These are phyloP conservation scores for Diadema setosum DNA, from an alignment of 35 echinoderm and acorn worm genomes.

Conservation along the genomic window DNA sequence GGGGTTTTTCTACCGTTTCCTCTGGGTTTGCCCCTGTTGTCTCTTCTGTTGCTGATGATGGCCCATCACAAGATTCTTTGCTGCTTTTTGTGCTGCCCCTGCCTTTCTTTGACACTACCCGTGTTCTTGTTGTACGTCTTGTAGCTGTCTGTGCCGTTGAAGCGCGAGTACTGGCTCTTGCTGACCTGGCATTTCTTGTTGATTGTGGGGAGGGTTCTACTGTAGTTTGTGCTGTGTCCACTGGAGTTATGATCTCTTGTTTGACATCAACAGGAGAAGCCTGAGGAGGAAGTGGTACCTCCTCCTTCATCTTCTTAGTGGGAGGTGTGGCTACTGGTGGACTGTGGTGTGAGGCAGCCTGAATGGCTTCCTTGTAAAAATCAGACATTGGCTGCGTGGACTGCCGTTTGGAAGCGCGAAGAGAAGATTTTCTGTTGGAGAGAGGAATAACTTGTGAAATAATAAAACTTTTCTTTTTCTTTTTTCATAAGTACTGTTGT, in stretches of 20 bases:
- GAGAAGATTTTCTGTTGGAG: not conserved
- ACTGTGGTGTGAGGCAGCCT: not conserved
- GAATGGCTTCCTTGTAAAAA: not conserved
- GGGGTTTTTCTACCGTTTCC: not conserved
- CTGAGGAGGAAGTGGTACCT: not conserved
- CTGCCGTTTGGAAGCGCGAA: not conserved
- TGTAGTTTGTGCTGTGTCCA: not conserved
- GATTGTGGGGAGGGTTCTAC: not conserved
- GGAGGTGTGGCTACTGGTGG: not conserved
- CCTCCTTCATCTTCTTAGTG: not conserved
- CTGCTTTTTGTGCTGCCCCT: not conserved
- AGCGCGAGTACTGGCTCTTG: not conserved
- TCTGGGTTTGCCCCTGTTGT: not conserved
- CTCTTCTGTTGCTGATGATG: not conserved
- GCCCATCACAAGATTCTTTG: not conserved
- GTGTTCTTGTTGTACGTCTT: not conserved
- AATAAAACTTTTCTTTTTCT: too few relatives aligned
- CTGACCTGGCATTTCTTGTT: not conserved
- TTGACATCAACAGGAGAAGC: not conserved
- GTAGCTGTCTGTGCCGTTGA: not conserved
- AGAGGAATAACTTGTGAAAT: too few relatives aligned
- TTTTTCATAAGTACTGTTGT: too few relatives aligned
- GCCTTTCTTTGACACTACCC: constrained; percentile 7
- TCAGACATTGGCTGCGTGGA: not conserved
- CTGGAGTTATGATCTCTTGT: not conserved